Evolutionary conservation across 1,140 invertebrate species (phyloP).

Genomic region (Pseudomyrmex dendroicus): DNA sequence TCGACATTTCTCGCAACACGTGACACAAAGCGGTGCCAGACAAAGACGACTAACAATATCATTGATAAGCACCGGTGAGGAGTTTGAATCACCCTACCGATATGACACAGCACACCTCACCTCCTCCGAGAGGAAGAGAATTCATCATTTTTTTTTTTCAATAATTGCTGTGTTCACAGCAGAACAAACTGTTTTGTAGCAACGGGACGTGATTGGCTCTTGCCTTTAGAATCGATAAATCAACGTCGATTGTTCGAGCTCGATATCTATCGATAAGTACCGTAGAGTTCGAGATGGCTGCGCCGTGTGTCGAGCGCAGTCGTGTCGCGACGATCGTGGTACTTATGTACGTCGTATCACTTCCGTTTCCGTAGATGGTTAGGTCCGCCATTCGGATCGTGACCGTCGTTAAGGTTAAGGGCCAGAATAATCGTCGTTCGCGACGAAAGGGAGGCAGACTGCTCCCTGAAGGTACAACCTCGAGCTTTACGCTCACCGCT

Average conservation of each 20-base stretch:
- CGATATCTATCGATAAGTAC: too few relatives aligned
- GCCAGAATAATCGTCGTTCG: constrained; percentile 86
- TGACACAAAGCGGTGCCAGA: not conserved
- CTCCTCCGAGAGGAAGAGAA: not conserved
- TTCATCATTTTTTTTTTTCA: not conserved
- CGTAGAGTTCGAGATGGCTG: too few relatives aligned
- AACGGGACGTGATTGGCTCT: too few relatives aligned
- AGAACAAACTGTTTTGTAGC: too few relatives aligned
- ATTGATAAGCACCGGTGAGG: constrained; percentile 23
- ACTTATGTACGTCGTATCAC: constrained; percentile 19
- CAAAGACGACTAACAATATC: constrained; percentile 24
- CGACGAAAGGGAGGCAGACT: constrained; percentile 87
- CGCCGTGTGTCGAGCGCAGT: not conserved
- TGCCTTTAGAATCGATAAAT: too few relatives aligned
- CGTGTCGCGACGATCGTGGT: not conserved
- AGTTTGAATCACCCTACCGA: constrained; percentile 30
- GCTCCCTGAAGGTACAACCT: constrained; percentile 80
- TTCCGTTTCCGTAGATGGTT: constrained; percentile 73
- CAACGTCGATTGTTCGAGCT: too few relatives aligned
- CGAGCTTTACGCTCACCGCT: constrained; percentile 68
- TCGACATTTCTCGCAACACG: constrained; percentile 39
- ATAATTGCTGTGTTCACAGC: too few relatives aligned
- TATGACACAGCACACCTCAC: not conserved
- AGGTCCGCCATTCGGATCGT: constrained; percentile 88
- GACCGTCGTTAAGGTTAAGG: constrained; percentile 81